Evolutionary conservation across 2,888 invertebrate species (phyloP), one percentile per base, ranked within the genome.

Genomic region (Aphodius sticticus): DNA sequence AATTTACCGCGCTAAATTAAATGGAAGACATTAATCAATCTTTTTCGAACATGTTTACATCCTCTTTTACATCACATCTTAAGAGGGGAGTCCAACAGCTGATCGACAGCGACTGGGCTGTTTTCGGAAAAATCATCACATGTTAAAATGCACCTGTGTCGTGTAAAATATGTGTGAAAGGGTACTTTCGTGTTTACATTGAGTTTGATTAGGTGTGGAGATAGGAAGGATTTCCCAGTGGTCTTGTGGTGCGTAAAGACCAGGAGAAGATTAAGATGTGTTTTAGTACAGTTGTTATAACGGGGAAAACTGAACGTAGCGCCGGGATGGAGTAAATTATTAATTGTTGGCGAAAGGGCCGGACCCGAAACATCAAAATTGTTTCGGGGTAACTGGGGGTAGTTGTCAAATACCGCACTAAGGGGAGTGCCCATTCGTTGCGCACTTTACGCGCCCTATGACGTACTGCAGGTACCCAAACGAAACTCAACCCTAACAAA

Each of bases 1-100:
- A 74, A 74, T 74, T 74, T 74, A 35, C n/a, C 74, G 37, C 36
- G 37, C 74, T 37, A 35, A 74, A 74, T 74, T 74, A 74, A 35
- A 74, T 74, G 36, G 37, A 74, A 74, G n/a, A 16, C 74, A 53
- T 53, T 53, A 53, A 53, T 53, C 53, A 53, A 53, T 53, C 53
- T 53, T 53, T 53, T 53, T 53, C 53, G 1, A 53, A 53, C 53
- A 5, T 53, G 53, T 53, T 53, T 53, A 53, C 53, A 53, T 53
- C 53, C 9, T 53, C 53, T 53, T 53, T 26, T 3, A 26, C 26
- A 26, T 26, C 26, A 26, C 26, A 26, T 26, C 26, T 26, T 26
- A 26, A n/a, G n/a, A n/a, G n/a, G n/a, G n/a, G n/a, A n/a, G n/a
- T n/a, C n/a, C n/a, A n/a, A n/a, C n/a, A n/a, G n/a, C n/a, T n/a